Evolutionary conservation across 2,113 vertebrate genomes (phyloP), one percentile per base, ranked within the genome.

Genomic region (Zosterops borbonicus): DNA sequence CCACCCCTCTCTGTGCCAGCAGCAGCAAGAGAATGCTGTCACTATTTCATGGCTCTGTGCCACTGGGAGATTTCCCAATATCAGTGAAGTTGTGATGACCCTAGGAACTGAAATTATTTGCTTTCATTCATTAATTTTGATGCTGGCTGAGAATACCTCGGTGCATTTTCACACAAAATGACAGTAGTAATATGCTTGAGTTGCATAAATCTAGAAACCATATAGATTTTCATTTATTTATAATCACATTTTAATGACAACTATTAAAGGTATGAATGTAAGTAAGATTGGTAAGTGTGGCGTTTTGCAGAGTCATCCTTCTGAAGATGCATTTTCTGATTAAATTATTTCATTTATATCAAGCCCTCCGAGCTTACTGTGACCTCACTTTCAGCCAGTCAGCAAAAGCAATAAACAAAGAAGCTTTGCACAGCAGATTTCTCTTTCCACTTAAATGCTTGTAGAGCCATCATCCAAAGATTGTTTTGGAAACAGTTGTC

Each of bases 331-430:
- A 60, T 85, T 87, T 91, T 69, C 70, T 73, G 14, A 22, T 44
- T 78, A 89, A 84, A 85, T 83, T 67, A 83, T 75, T 92, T 94
- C 13, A 58, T 90, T 93, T 76, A 2, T 58, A 75, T 31, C 35
- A 75, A 82, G 41, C 22, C 16, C 13, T 68, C 46, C 1, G 4
- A 94, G 53, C 50, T 85, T 60, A 46, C 28, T 35, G 29, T 60
- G 46, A 93, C 76, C 82, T 88, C 53, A 69, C 55, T 83, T 80
- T 53, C 71, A 77, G 28, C 28, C 67, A 94, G 71, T 76, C 85
- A 95, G 70, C 85, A 80, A 69, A 94, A 93, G 28, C 37, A 65
- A 92, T 65, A 86, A 92, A 83, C 39, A 89, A 94, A 91, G 75
- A 16, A 89, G 64, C 50, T 81, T 85, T 68, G 94, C 82, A 79